Conservation (phyloP, 2,113 vertebrate genomes). For the Corythaeola cristata region DNA sequence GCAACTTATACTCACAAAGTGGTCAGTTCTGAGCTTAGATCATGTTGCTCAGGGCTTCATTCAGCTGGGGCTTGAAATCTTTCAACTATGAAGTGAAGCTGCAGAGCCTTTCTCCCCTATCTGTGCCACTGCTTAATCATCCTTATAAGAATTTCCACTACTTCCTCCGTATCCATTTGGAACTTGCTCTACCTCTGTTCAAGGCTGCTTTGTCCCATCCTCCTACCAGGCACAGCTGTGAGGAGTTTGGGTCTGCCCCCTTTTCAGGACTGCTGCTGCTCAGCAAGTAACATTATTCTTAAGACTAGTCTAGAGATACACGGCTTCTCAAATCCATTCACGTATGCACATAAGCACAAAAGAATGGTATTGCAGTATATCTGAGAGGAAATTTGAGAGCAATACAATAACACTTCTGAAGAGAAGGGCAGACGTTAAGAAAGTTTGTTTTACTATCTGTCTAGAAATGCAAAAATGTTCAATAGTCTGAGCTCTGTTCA, state of each 20-base stretch:
- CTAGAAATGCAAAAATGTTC: neutral
- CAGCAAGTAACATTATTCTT: neutral
- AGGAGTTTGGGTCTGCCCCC: neutral
- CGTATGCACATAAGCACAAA: neutral
- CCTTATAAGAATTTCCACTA: neutral
- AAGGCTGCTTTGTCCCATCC: neutral
- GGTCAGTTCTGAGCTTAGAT: neutral
- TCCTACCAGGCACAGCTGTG: neutral
- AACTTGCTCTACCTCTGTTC: neutral
- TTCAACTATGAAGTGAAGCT: neutral
- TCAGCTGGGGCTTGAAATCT: neutral
- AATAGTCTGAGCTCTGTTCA: rapidly evolving
- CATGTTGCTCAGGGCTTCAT: neutral
- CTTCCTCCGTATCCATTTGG: neutral
- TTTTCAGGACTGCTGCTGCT: neutral
- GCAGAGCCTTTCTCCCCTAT: rapidly evolving
- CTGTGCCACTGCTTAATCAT: neutral
- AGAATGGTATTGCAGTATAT: neutral
- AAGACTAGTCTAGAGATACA: neutral
- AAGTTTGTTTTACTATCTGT: neutral
- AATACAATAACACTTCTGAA: neutral
- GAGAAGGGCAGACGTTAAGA: neutral
- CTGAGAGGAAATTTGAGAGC: neutral
- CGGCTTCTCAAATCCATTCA: neutral
- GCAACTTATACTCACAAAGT: neutral